Evolutionary conservation across 1,140 invertebrate genomes (phyloP), one percentile per base, ranked within the genome.

Genomic region (Pectinophora gossypiella): DNA sequence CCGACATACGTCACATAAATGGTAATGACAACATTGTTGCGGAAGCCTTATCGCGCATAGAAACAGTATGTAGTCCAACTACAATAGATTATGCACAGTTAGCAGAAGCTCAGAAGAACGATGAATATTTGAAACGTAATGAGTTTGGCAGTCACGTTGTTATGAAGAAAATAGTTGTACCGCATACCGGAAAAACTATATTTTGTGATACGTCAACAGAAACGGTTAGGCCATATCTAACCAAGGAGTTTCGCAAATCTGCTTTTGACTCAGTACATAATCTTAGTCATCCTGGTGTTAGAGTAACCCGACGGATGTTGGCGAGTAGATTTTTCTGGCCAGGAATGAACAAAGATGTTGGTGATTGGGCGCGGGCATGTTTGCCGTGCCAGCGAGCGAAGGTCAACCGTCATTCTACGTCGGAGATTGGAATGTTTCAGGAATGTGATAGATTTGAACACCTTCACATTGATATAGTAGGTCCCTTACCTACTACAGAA

Each of bases 361-460:
- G 48, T 18, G 61, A 48, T 7, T 48, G 75, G 3, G 53, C 54
- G 12, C n/a, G 79, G 68, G 44, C 27, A 1, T 84, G 58, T 23
- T 18, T 42, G 21, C 3, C 40, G 47, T 0, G 54, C 81, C 16
- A 81, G 82, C 42, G 20, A 9, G 9, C 7, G 15, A 51, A 51
- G 42, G 18, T 51, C 12, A 5, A 18, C 10, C 21, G 46, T 6
- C 46, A 48, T 19, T 32, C 46, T 15, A 18, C 18, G 5, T 16
- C n/a, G 4, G 46, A 27, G 10, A 5, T 35, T 10, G 19, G 22
- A 9, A 9, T 43, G 7, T 62, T 76, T 27, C 3, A 27, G 1
- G 58, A 51, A 16, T 56, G 51, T 1, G 77, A 77, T 55, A 18
- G 77, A 0, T 88, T 89, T 47, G 22, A 56, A 1, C 75, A 87